Evolutionary conservation across 1,140 invertebrate species (phyloP).

Genomic region (Ridgeia piscesae): DNA sequence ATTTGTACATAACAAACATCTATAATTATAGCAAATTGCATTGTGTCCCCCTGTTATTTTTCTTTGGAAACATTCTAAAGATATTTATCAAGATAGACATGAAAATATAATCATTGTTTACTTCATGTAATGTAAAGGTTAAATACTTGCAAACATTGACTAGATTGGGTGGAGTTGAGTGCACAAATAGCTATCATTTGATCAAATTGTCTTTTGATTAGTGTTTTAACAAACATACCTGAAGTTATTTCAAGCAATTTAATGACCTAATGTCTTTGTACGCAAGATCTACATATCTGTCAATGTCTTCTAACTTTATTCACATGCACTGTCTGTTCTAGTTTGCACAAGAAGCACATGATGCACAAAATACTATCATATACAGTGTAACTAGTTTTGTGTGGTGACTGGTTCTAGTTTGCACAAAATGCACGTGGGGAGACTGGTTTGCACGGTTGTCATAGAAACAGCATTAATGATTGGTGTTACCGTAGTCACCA

Average conservation of each 20-base stretch:
- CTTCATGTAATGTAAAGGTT: too few relatives aligned
- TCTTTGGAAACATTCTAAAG: too few relatives aligned
- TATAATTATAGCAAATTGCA: too few relatives aligned
- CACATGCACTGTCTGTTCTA: not conserved
- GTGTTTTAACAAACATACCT: not conserved
- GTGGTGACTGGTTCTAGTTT: not conserved
- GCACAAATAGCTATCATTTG: not conserved
- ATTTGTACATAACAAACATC: too few relatives aligned
- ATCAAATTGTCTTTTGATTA: not conserved
- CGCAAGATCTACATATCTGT: too few relatives aligned
- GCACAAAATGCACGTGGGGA: too few relatives aligned
- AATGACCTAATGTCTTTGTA: not conserved
- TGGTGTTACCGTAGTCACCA: not conserved
- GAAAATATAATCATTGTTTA: too few relatives aligned
- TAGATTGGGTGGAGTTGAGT: too few relatives aligned
- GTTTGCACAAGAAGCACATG: not conserved
- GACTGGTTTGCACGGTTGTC: not conserved
- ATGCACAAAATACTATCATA: too few relatives aligned
- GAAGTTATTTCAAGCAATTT: not conserved
- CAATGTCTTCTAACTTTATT: not conserved
- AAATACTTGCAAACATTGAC: not conserved
- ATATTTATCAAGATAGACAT: too few relatives aligned
- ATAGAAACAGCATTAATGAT: not conserved
- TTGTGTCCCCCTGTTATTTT: too few relatives aligned
- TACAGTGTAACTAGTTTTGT: too few relatives aligned